A percentile compares a stretch with the other conserved stretches of the same genome.
These are phyloP conservation scores for Lepus europaeus DNA, from an alignment of 2,113 vertebrate species.

Conservation along the genomic window DNA sequence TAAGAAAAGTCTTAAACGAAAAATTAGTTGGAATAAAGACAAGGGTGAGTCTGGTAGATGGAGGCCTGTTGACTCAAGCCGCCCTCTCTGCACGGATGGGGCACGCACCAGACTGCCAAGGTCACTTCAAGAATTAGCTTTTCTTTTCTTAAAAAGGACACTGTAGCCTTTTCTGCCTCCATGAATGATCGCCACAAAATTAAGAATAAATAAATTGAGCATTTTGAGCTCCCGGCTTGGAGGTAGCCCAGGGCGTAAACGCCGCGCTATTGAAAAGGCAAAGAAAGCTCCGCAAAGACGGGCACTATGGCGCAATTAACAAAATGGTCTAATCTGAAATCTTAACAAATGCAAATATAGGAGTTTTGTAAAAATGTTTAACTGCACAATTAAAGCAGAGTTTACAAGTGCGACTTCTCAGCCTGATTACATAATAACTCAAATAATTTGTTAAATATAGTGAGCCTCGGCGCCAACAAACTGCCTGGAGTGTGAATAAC, in stretches of 20 bases:
- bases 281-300: conserved; percentile 97
- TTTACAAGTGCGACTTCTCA: conserved; percentile 96
- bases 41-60: conserved; percentile 99
- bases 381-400: conserved; percentile 99
- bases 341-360: conserved; percentile 99
- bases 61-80: conserved; percentile 99
- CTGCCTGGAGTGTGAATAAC: conserved; percentile 91
- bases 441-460: conserved; percentile 95
- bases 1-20: conserved; percentile 99
- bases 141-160: conserved; percentile 99
- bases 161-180: conserved; percentile 99
- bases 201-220: conserved; percentile 99
- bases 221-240: conserved; percentile 98
- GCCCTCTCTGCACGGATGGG: conserved; percentile 96
- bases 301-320: conserved; percentile 99
- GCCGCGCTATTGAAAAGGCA: conserved; percentile 97
- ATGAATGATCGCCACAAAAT: conserved; percentile 99
- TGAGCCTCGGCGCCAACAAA: conserved; percentile 88
- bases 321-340: conserved; percentile 99
- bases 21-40: conserved; percentile 99
- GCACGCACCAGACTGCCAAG: conserved; percentile 99
- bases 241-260: conserved; percentile 99
- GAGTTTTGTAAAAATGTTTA: conserved; percentile 99
- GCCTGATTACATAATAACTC: conserved; percentile 94
- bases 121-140: conserved; percentile 99